Evolutionary conservation across 1,140 invertebrate species (phyloP).

Genomic region (Ceratitis capitata): DNA sequence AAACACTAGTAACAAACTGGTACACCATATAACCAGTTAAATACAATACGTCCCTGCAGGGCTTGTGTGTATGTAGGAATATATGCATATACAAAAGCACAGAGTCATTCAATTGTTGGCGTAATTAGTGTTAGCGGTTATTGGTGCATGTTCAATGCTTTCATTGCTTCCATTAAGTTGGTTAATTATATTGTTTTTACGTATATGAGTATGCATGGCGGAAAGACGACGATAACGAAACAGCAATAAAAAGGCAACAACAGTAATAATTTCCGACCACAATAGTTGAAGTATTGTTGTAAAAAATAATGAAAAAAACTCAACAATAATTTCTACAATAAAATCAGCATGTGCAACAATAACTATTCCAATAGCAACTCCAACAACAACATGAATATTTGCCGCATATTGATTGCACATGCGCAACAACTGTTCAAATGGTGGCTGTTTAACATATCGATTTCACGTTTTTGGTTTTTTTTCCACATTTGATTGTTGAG

Average conservation of each 20-base stretch:
- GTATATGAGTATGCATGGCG: no score
- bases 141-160: conserved; percentile 29
- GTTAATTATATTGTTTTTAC: conserved; percentile 36
- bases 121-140: conserved; percentile 32
- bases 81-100: background rate
- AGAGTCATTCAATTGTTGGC: conserved; percentile 2
- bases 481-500: no score
- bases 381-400: background rate
- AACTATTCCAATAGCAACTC: background rate
- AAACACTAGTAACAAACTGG: no score
- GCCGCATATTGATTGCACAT: conserved; percentile 11
- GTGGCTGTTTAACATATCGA: conserved; percentile 22
- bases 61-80: background rate
- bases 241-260: conserved; percentile 15
- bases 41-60: no score
- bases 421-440: conserved; percentile 19
- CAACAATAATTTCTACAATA: conserved; percentile 11
- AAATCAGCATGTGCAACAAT: conserved; percentile 10
- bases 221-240: conserved; percentile 6
- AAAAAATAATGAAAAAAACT: no score
- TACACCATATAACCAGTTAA: no score
- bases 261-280: background rate
- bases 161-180: conserved; percentile 27
- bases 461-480: background rate
- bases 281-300: background rate